A percentile compares a stretch with the other conserved stretches of the same genome.
Evolutionary conservation across 2,888 invertebrate genomes (phyloP).

Genomic region (Drosophila quinaria): DNA sequence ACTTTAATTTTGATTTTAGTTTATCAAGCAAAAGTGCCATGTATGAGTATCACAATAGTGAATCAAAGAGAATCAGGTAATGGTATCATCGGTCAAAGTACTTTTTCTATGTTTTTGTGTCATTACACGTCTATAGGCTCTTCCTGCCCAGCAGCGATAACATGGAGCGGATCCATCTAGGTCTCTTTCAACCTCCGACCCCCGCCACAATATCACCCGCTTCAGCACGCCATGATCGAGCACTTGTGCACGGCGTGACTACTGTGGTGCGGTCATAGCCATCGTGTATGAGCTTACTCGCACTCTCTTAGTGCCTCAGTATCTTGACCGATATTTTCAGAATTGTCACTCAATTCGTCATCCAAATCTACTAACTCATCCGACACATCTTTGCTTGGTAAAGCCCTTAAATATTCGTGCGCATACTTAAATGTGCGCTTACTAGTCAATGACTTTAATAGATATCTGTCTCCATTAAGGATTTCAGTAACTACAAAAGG

Average conservation of each 20-base stretch:
- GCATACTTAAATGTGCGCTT: not conserved
- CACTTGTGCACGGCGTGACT: conserved; percentile 2
- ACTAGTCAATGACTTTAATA: no score
- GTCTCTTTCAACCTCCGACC: no score
- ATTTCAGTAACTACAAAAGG: no score
- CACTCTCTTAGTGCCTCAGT: not conserved
- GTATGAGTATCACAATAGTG: not conserved
- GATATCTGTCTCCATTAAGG: no score
- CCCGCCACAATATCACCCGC: no score
- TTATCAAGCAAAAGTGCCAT: not conserved
- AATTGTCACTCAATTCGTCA: not conserved
- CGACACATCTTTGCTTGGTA: not conserved
- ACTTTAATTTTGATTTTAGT: not conserved
- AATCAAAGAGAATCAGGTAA: not conserved
- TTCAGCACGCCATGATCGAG: no score
- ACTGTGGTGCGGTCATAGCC: not conserved
- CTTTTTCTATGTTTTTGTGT: not conserved
- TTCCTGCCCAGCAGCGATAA: not conserved
- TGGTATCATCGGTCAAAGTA: not conserved
- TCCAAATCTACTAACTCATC: not conserved
- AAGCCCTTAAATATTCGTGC: not conserved
- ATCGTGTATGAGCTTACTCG: not conserved
- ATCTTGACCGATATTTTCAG: not conserved
- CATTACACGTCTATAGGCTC: conserved; percentile 2
- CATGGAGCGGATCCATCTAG: no score